Conservation (phyloP, 2,797 vertebrate species). For the Aotus griseimembra region DNA sequence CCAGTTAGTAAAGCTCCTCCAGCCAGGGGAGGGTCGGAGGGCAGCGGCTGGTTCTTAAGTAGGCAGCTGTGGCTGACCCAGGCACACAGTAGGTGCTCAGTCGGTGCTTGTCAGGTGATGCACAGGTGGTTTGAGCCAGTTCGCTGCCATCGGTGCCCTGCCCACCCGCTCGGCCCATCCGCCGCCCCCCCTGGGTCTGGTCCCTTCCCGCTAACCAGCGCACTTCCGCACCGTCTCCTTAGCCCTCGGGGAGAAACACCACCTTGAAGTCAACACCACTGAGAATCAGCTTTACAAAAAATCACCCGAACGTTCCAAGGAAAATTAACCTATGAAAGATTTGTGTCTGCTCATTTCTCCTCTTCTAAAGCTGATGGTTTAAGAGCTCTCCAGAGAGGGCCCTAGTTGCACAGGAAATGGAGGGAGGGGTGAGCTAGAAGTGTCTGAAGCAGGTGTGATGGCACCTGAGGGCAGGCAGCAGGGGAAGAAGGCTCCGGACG, state of each 20-base stretch:
- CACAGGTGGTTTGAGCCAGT: not conserved
- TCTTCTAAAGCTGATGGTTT: not conserved
- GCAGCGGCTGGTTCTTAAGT: not conserved
- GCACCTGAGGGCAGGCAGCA: not conserved
- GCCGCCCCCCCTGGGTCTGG: not conserved
- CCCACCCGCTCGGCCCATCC: accelerated
- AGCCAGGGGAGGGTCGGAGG: not conserved
- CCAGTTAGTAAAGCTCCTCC: not conserved
- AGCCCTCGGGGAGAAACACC: not conserved
- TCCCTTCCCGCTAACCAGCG: not conserved
- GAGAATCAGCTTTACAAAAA: not conserved
- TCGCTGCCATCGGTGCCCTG: not conserved
- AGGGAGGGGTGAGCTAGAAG: not conserved
- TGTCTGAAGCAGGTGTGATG: not conserved
- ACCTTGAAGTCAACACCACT: not conserved
- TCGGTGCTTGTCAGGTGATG: not conserved
- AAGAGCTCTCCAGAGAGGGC: not conserved
- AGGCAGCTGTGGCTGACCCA: not conserved
- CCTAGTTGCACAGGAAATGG: not conserved
- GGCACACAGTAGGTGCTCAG: not conserved
- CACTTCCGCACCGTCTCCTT: not conserved
- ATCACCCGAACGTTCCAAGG: not conserved
- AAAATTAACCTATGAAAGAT: not conserved
- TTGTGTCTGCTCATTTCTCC: not conserved
- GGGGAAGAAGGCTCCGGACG: not conserved